These are phyloP conservation scores for Heliconius cydno DNA, from an alignment of 2,888 invertebrate species.

Conservation along the genomic window DNA sequence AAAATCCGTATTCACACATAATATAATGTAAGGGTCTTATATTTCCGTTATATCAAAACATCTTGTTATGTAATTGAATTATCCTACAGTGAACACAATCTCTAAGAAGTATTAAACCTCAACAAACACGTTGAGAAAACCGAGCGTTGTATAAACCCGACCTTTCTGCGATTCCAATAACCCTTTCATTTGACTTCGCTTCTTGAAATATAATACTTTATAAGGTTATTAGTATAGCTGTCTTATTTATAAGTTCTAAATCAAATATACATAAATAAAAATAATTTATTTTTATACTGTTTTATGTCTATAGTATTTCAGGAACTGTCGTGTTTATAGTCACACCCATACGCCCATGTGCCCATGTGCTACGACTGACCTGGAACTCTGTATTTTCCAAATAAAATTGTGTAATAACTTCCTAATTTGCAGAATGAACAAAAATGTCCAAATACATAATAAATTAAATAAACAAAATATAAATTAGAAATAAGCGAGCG, in stretches of 20 bases:
- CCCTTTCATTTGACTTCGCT: conserved; percentile 17
- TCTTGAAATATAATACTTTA: conserved; percentile 12
- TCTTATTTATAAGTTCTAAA: background rate
- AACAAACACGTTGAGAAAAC: conserved; percentile 35
- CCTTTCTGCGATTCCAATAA: conserved; percentile 31
- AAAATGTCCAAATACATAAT: too few species aligned
- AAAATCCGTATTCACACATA: background rate
- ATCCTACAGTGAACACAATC: conserved; percentile 22
- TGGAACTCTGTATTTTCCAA: too few species aligned
- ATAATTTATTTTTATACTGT: background rate
- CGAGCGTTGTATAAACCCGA: conserved; percentile 28
- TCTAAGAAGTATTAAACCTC: conserved; percentile 30
- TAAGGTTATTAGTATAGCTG: background rate
- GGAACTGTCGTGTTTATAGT: too few species aligned
- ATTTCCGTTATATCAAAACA: background rate
- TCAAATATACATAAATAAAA: background rate
- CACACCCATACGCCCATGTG: too few species aligned
- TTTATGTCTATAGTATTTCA: background rate
- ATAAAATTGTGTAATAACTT: too few species aligned
- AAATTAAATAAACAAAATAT: too few species aligned
- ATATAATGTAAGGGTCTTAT: background rate
- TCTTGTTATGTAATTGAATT: conserved; percentile 29
- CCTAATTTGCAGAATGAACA: too few species aligned
- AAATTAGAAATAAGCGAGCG: too few species aligned
- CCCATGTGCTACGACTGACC: too few species aligned